A percentile compares a stretch with the other conserved stretches of the same genome.
Conservation (phyloP, 2,113 vertebrate genomes). For the Eudorcas thomsonii region DNA sequence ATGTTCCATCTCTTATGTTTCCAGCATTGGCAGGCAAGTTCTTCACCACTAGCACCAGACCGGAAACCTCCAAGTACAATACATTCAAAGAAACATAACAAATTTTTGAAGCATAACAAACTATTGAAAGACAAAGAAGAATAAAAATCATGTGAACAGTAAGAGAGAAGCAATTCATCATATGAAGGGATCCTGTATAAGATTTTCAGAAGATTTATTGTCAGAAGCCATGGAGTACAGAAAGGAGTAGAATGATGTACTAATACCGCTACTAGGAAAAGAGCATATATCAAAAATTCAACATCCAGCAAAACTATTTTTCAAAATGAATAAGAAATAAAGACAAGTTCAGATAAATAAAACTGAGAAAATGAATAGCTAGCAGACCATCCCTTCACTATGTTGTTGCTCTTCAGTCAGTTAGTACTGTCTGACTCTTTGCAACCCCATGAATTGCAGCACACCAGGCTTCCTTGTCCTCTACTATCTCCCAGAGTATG, state of each 20-base stretch:
- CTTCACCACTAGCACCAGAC: background rate
- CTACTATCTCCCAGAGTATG: background rate
- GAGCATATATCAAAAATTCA: too few relatives aligned
- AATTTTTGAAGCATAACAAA: background rate
- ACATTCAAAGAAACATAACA: background rate
- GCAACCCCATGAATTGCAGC: background rate
- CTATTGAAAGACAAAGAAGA: background rate
- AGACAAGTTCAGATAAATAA: background rate
- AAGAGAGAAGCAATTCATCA: background rate
- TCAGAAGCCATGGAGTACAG: background rate
- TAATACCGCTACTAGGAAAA: background rate
- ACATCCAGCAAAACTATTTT: too few relatives aligned
- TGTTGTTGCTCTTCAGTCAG: background rate
- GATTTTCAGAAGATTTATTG: background rate
- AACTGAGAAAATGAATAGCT: background rate
- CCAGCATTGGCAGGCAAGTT: background rate
- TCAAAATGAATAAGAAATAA: background rate
- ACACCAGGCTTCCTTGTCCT: background rate
- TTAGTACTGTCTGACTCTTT: background rate
- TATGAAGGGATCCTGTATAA: background rate
- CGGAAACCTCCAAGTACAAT: background rate
- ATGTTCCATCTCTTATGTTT: background rate
- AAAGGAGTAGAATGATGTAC: background rate
- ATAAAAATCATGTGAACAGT: background rate
- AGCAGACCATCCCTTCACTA: background rate